Evolutionary conservation across 2,888 invertebrate genomes (phyloP).

Genomic region (Gasteruption jaculator): DNA sequence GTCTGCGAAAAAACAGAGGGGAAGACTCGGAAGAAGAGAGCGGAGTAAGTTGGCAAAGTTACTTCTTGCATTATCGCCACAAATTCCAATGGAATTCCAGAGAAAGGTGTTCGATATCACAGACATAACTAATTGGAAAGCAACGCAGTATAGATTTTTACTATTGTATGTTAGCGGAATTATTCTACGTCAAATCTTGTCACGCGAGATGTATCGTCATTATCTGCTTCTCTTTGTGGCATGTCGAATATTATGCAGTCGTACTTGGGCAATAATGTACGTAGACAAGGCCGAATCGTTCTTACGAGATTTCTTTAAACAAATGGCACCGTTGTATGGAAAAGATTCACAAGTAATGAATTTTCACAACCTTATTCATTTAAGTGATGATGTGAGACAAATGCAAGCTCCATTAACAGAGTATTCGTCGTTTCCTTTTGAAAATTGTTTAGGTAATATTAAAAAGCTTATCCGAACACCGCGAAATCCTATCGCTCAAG

Average conservation of each 20-base stretch:
- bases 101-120: conserved; percentile 21
- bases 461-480: too few species aligned
- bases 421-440: conserved; percentile 22
- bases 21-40: too few species aligned
- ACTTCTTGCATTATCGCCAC: conserved; percentile 1
- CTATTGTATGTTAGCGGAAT: conserved; percentile 20
- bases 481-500: too few species aligned
- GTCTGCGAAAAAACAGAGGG: neutral
- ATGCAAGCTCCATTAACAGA: too few species aligned
- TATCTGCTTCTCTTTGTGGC: conserved; percentile 19
- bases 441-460: conserved; percentile 23
- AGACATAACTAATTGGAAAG: conserved; percentile 23
- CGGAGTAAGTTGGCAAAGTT: too few species aligned
- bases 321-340: conserved; percentile 22
- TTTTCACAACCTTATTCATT: too few species aligned
- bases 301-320: conserved; percentile 17
- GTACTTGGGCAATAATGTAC: conserved; percentile 10
- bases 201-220: conserved; percentile 18
- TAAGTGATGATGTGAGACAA: conserved; percentile 22
- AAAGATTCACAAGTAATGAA: too few species aligned
- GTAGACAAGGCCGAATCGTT: conserved; percentile 16
- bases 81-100: conserved; percentile 26
- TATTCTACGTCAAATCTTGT: conserved; percentile 18
- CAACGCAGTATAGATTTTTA: conserved; percentile 24
- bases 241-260: conserved; percentile 17